Conservation (phyloP, 1,140 invertebrate genomes). For the Scaptomyza pallida region DNA sequence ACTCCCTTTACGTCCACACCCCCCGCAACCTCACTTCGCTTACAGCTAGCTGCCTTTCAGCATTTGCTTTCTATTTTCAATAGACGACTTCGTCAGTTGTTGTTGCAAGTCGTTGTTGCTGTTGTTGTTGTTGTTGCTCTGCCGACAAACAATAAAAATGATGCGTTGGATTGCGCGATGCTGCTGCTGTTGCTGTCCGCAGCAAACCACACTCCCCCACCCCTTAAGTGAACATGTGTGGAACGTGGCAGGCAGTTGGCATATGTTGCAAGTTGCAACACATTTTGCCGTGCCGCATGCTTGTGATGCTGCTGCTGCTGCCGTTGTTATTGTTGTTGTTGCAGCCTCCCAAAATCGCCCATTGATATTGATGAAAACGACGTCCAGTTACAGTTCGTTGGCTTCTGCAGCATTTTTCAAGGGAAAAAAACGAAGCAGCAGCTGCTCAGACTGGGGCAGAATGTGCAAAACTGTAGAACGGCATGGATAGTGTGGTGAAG, state of each 20-base stretch:
- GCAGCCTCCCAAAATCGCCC: slow-evolving; percentile 56
- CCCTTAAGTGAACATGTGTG: slow-evolving; percentile 31
- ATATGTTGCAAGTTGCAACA: slow-evolving; percentile 75
- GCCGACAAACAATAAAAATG: slow-evolving; percentile 82
- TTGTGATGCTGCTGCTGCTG: not conserved
- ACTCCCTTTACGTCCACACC: not conserved
- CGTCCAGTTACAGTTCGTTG: slow-evolving; percentile 82
- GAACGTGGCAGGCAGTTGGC: slow-evolving; percentile 47
- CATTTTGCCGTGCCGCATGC: slow-evolving; percentile 40
- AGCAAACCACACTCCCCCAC: slow-evolving; percentile 25
- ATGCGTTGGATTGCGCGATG: slow-evolving; percentile 77
- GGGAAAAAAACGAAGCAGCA: slow-evolving; percentile 61
- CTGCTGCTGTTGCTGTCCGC: slow-evolving; percentile 72
- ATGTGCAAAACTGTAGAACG: slow-evolving; percentile 3
- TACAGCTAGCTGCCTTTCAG: slow-evolving; percentile 57
- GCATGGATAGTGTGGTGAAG: too few relatives aligned
- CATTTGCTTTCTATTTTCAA: slow-evolving; percentile 80
- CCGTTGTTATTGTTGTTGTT: slow-evolving; percentile 25
- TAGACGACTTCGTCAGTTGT: slow-evolving; percentile 60
- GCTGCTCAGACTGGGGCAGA: slow-evolving; percentile 34
- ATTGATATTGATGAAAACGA: slow-evolving; percentile 82
- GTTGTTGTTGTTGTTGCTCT: slow-evolving; percentile 42
- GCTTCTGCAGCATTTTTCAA: slow-evolving; percentile 78
- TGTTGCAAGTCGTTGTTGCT: slow-evolving; percentile 42
- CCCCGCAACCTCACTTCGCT: not conserved